These are phyloP conservation scores for Ectemnius continuus DNA, from an alignment of 2,888 invertebrate genomes.

Conservation along the genomic window DNA sequence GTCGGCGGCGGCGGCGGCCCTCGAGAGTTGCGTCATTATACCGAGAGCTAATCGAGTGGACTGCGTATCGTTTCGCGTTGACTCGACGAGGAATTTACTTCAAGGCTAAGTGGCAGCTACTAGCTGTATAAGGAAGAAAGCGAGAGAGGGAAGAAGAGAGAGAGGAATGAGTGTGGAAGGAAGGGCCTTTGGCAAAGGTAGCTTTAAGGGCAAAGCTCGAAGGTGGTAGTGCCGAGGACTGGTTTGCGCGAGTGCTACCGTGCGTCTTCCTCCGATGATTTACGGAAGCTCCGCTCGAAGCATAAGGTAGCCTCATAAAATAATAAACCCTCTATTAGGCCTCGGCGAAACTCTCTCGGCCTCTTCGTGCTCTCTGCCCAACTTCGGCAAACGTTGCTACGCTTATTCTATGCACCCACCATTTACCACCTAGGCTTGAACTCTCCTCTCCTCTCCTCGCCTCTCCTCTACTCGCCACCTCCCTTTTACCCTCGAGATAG, in stretches of 20 bases:
- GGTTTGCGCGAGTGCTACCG: slow-evolving; percentile 61
- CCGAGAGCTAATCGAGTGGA: slow-evolving; percentile 12
- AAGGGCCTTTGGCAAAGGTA: not conserved
- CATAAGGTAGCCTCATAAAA: slow-evolving; percentile 71
- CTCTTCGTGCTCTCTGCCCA: slow-evolving; percentile 22
- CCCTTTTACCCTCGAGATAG: too few species aligned
- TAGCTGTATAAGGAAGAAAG: slow-evolving; percentile 5
- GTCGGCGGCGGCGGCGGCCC: too few species aligned
- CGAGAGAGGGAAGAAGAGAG: not conserved
- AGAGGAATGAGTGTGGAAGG: not conserved
- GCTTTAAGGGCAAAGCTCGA: not conserved
- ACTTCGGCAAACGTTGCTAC: slow-evolving; percentile 23
- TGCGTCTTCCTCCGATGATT: slow-evolving; percentile 64
- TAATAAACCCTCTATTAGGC: slow-evolving; percentile 74
- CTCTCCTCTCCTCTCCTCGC: not conserved
- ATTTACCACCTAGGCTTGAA: not conserved
- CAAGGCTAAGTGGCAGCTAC: slow-evolving; percentile 32
- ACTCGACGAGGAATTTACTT: slow-evolving; percentile 21
- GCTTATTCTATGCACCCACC: not conserved
- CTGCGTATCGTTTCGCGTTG: slow-evolving; percentile 30
- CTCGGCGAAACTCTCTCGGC: slow-evolving; percentile 27
- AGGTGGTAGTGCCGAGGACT: slow-evolving; percentile 6
- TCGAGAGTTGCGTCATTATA: slow-evolving; percentile 9
- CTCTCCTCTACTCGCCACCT: too few species aligned
- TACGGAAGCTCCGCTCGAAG: slow-evolving; percentile 62